Evolutionary conservation across 2,888 invertebrate species (phyloP), one percentile per base, ranked within the genome.

Genomic region (Stenurella melanura): DNA sequence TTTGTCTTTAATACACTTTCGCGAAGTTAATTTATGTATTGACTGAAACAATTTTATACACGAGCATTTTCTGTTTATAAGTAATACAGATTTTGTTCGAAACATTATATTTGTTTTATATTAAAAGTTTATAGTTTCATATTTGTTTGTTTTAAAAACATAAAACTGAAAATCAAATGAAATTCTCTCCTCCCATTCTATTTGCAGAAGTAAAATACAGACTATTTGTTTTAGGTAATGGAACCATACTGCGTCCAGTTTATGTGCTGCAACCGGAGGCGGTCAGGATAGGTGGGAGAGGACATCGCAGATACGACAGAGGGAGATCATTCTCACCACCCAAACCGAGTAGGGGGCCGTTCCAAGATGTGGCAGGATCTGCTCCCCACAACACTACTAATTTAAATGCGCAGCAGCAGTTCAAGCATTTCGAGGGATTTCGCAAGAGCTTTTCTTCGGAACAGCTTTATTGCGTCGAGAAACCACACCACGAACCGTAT

Each of bases 311-410:
- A 71, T 84, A 84, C 74, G 86, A 86, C 68, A 80, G 89, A 68
- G 88, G 89, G 15, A 82, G 89, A 61, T 89, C 89, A 9, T 88
- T 88, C 78, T 89, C 89, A 15, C 89, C 89, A 11, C 88, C 88
- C 15, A 86, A 84, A 75, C 63, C 69, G 11, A n/a, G n/a, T 21
- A 7, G 42, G 6, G 64, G 67, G 38, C 56, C 73, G 17, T 19
- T 57, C 38, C 66, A 34, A 12, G 42, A 42, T 42, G 50, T 66
- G 56, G 56, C 74, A 34, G 63, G 34, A 67, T 50, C 60, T 15
- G 26, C 69, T 42, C 17, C 69, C 50, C 5, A 76, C 54, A 69
- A 64, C 54, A 61, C 54, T 42, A 61, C 54, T 42, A 73, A 58
- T 64, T 18, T 57, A 11, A 19, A 21, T 15, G 72, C 63, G 54